Evolutionary conservation across 2,797 vertebrate species (phyloP), one percentile per base, ranked within the genome.

Genomic region (Enteromius afrohamiltoni): DNA sequence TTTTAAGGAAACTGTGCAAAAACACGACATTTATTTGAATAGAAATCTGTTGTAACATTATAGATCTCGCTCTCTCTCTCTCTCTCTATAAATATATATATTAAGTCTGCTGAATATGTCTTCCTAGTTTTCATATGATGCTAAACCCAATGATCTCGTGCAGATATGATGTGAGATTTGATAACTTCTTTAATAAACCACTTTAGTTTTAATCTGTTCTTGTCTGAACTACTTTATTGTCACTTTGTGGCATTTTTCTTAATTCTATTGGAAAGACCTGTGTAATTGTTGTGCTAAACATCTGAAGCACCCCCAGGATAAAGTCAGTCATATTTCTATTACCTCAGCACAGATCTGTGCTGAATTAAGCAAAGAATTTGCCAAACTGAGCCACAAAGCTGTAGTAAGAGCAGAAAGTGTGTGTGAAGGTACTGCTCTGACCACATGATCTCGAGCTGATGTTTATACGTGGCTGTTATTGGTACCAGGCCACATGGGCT

Each of bases 401-500:
- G 60, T 17, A 87, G 84, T 55, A 58, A 69, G 93, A 90, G 89
- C 90, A 93, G 91, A 89, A 92, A 88, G 91, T 93, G 90, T 90
- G 93, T 92, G 93, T 91, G 92, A 97, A 96, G 96, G 96, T 97
- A 95, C 94, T 94, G 93, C 91, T 92, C 93, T 94, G 95, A 97
- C 96, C 96, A 92, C 96, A 96, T 94, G 93, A 93, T 97, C 95
- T 93, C 95, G 95, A 95, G 94, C 94, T 95, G 91, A 91, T 91
- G 73, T 85, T 79, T 93, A 94, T 93, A 94, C 91, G 96, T 94
- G 94, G 93, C 87, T 90, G 94, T 93, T 97, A 99, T 98, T 97
- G 96, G 95, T 96, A 96, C 97, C 97, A 98, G 97, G 95, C 96
- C 93, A 89, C 89, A 92, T 83, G 95, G 95, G 95, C 58, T 90